phyloP scores from a whole-genome alignment of 2,888 invertebrate species.

The Oscheius sp. region DNA sequence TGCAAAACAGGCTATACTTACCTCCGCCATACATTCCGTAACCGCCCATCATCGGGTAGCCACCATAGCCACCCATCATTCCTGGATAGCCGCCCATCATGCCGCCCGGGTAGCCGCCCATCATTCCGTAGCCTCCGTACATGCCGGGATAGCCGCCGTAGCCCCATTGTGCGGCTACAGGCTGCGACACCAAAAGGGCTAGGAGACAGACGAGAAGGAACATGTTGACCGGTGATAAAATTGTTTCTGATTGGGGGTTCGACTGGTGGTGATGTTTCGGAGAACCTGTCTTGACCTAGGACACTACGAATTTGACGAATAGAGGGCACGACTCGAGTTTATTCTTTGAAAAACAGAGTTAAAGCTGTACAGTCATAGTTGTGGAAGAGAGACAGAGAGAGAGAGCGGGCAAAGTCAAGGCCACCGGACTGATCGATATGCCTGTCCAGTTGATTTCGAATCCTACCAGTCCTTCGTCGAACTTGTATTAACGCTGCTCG shows the following conservation, averaged over 20 bases:
- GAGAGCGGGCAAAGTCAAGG: slow-evolving; percentile 23
- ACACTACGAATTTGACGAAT: slow-evolving; percentile 9
- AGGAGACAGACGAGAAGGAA: slow-evolving; percentile 5
- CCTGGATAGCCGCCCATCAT: slow-evolving; percentile 23
- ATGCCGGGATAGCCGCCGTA: slow-evolving; percentile 21
- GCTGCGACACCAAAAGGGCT: neutral
- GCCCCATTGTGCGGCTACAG: slow-evolving; percentile 15
- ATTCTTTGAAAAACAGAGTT: slow-evolving; percentile 17
- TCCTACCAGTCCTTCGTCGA: slow-evolving; percentile 53
- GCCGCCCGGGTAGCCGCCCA: neutral
- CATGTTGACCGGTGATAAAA: slow-evolving; percentile 17
- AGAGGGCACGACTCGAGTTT: slow-evolving; percentile 12
- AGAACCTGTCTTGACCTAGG: slow-evolving; percentile 18
- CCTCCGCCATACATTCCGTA: slow-evolving; percentile 28
- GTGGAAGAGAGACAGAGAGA: neutral
- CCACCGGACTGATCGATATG: slow-evolving; percentile 12
- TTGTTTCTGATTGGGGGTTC: neutral
- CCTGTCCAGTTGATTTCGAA: neutral
- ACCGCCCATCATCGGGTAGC: slow-evolving; percentile 31
- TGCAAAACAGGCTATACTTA: slow-evolving; percentile 8
- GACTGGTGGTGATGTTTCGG: slow-evolving; percentile 1
- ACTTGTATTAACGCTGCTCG: slow-evolving; percentile 54
- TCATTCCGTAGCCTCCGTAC: slow-evolving; percentile 24
- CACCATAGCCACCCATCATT: slow-evolving; percentile 18
- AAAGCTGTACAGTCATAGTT: slow-evolving; percentile 17